phyloP scores from a whole-genome alignment of 2,797 vertebrate genomes.

The Pterois miles region DNA sequence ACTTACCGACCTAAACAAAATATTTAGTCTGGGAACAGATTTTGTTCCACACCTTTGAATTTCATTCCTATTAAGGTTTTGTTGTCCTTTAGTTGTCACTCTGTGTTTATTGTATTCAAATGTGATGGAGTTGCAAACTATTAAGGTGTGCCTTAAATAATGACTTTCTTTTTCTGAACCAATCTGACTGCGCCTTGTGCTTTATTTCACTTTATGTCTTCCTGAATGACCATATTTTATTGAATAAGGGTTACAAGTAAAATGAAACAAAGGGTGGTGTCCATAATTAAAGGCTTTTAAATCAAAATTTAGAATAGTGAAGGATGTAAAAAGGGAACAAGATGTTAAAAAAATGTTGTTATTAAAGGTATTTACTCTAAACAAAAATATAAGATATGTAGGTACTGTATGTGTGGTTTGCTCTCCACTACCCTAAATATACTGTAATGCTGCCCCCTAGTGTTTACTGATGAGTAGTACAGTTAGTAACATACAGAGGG shows the following conservation, averaged over 20 bases:
- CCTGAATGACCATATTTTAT: neutral
- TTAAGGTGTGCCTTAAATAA: constrained; percentile 83
- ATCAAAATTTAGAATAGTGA: neutral
- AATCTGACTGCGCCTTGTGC: constrained; percentile 24
- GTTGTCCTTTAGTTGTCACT: constrained; percentile 66
- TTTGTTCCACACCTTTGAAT: constrained; percentile 42
- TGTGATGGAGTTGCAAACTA: constrained; percentile 73
- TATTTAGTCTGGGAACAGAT: constrained; percentile 28
- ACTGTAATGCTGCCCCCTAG: constrained; percentile 42
- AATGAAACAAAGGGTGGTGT: too few relatives aligned
- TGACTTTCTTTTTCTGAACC: constrained; percentile 71
- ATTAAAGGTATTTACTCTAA: neutral
- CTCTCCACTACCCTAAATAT: neutral
- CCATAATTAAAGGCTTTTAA: too few relatives aligned
- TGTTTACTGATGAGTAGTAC: constrained; percentile 4
- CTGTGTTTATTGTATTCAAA: constrained; percentile 71
- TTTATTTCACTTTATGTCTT: constrained; percentile 41
- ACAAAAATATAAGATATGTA: neutral
- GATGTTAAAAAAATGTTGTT: neutral
- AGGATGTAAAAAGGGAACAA: neutral
- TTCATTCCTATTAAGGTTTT: constrained; percentile 42
- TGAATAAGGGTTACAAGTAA: neutral
- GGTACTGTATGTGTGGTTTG: neutral
- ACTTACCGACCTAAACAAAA: neutral
- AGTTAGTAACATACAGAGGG: neutral